Conservation (phyloP, 2,113 vertebrate species). For the Dromaius novaehollandiae region DNA sequence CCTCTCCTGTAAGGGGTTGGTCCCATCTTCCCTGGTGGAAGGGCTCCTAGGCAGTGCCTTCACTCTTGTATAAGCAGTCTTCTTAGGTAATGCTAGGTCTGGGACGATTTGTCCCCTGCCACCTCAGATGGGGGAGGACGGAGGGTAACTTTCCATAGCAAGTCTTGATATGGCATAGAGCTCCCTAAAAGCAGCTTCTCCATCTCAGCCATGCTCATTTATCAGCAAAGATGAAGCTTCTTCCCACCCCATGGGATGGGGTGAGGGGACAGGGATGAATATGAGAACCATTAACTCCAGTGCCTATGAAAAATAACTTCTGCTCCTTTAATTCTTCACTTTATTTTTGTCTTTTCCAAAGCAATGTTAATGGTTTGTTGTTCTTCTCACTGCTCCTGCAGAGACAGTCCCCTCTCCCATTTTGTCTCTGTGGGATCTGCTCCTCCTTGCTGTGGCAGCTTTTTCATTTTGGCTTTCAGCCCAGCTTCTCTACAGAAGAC, state of each 20-base stretch:
- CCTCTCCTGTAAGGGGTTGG: neutral
- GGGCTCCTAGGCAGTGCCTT: accelerated
- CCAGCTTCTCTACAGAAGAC: conserved; percentile 6
- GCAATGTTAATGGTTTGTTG: neutral
- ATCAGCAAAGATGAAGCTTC: neutral
- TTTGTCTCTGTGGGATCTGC: neutral
- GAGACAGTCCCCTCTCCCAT: neutral
- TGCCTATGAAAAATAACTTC: neutral
- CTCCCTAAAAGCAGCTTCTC: neutral
- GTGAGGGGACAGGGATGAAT: neutral
- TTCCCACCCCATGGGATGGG: neutral
- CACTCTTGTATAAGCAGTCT: neutral
- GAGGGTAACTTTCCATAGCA: neutral
- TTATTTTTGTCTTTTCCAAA: neutral
- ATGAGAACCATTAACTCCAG: neutral
- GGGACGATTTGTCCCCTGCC: neutral
- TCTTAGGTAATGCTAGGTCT: neutral
- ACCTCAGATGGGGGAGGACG: too few relatives aligned
- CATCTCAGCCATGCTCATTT: neutral
- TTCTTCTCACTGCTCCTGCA: neutral
- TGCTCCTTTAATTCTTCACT: neutral
- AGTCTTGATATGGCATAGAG: neutral
- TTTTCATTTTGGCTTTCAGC: neutral
- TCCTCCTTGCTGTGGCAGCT: neutral
- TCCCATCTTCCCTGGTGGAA: neutral